Base-by-base conservation (phyloP, 2,797 vertebrate genomes). In the Tauraco hartlaubi region DNA sequence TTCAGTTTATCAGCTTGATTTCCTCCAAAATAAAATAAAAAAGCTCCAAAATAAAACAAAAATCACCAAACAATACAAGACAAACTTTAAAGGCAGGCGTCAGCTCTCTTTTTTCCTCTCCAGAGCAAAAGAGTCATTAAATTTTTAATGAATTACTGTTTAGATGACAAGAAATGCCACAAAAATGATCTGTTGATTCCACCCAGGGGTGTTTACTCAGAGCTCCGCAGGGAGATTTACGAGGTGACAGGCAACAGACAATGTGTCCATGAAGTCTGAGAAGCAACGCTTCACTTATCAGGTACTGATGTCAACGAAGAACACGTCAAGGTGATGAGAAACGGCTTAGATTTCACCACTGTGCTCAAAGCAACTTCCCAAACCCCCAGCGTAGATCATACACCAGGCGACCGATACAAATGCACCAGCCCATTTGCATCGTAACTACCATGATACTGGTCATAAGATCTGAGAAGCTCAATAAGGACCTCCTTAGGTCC, bases 81-180 rank as follows among this genome's bases (percentile, higher is more conserved):
- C 48, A 87, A 92, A 94, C 77, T 93, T 93, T 84, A 87, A 88
- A 96, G 79, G 28, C 84, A 84, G 91, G 80, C 74, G 5, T 55
- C 87, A 95, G 77, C 49, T 73, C 83, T 68, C 74, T 84, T 69
- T 79, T 43, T 58, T 8, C 49, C 49, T 94, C 75, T 89, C 68
- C 51, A 83, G 64, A 89, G 85, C 56, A 93, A 90, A 7, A 78
- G 29, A 94, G 26, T 74, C 25, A 74, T 89, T 96, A 95, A 92
- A 95, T 95, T 95, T 96, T 96, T 95, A 94, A 96, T 95, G 90
- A 96, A 94, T 92, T 93, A 94, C n/a, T 90, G 77, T 89, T 94
- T 52, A 92, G 92, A 89, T 95, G 93, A 89, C 71, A 94, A 96
- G 93, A 96, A 96, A 92, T 54, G 71, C 88, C 92, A 94, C 74